Evolutionary conservation across 2,888 invertebrate species (phyloP).

Genomic region (Arge pagana): DNA sequence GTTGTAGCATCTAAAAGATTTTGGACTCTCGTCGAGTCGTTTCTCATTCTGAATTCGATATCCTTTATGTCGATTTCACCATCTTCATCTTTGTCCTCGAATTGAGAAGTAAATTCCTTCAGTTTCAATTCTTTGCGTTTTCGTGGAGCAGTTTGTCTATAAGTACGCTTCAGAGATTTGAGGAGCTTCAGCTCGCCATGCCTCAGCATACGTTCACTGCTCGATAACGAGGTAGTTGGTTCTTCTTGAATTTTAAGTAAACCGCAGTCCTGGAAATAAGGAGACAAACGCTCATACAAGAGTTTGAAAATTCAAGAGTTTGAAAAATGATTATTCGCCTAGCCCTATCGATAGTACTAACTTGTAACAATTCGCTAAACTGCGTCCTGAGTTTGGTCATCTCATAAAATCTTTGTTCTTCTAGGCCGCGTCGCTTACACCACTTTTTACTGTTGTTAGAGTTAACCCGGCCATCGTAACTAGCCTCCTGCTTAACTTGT

Average conservation of each 20-base stretch:
- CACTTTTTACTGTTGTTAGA: slow-evolving; percentile 66
- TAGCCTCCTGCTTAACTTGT: slow-evolving; percentile 69
- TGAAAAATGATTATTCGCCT: no score
- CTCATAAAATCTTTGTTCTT: slow-evolving; percentile 97
- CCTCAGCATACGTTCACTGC: slow-evolving; percentile 78
- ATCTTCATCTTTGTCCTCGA: slow-evolving; percentile 64
- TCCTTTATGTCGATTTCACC: slow-evolving; percentile 76
- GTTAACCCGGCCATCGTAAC: slow-evolving; percentile 44
- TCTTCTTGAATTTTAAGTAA: slow-evolving; percentile 62
- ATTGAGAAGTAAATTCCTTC: slow-evolving; percentile 71
- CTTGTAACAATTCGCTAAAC: slow-evolving; percentile 80
- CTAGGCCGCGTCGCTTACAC: slow-evolving; percentile 88
- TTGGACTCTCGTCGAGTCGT: slow-evolving; percentile 75
- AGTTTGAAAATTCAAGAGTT: no score
- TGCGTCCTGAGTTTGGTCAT: slow-evolving; percentile 91
- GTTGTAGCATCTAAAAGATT: slow-evolving; percentile 68
- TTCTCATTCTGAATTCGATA: slow-evolving; percentile 82
- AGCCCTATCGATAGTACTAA: no score
- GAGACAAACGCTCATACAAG: no score
- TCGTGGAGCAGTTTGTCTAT: slow-evolving; percentile 71
- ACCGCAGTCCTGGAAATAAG: slow-evolving; percentile 63
- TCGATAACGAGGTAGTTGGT: slow-evolving; percentile 62
- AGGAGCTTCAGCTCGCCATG: slow-evolving; percentile 90
- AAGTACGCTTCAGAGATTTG: slow-evolving; percentile 76
- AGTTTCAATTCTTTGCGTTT: slow-evolving; percentile 77